A percentile compares a stretch with the other conserved stretches of the same genome.
Evolutionary conservation across 2,797 vertebrate species (phyloP).

Genomic region (Anableps anableps): DNA sequence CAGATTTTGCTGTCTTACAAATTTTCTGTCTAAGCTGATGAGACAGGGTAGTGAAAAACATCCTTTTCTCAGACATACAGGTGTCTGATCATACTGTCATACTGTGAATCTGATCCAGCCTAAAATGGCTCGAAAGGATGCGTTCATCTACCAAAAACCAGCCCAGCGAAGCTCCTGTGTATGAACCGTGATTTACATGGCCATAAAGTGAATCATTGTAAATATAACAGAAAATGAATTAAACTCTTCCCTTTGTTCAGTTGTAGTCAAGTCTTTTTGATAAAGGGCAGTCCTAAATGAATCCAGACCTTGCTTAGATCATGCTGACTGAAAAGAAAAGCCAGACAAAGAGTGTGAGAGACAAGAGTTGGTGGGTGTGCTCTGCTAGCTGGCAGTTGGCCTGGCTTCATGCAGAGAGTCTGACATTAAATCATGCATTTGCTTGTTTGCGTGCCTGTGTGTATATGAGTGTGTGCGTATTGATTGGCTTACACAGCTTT

Average conservation of each 20-base stretch:
- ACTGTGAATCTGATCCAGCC: neutral
- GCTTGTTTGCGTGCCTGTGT: constrained; percentile 63
- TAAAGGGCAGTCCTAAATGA: constrained; percentile 12
- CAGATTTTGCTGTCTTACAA: neutral
- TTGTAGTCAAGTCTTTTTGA: constrained; percentile 15
- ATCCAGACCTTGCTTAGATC: constrained; percentile 22
- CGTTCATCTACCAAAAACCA: constrained; percentile 7
- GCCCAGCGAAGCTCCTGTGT: neutral
- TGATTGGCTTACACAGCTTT: constrained; percentile 85
- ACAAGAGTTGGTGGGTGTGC: constrained; percentile 45
- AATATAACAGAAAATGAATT: constrained; percentile 14
- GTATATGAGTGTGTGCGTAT: constrained; percentile 64
- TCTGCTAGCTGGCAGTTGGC: constrained; percentile 58
- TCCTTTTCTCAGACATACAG: neutral
- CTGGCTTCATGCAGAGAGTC: constrained; percentile 73
- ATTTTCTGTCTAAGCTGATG: neutral
- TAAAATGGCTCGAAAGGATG: constrained; percentile 10
- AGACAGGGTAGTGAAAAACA: constrained; percentile 1
- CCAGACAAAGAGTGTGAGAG: constrained; percentile 34
- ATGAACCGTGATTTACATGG: constrained; percentile 19
- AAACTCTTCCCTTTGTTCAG: constrained; percentile 8
- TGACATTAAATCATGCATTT: constrained; percentile 84
- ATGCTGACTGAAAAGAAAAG: constrained; percentile 29
- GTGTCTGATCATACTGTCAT: too few species aligned
- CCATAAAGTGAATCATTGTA: constrained; percentile 8